Conservation (phyloP, 2,113 vertebrate genomes). For the Chitala chitala region DNA sequence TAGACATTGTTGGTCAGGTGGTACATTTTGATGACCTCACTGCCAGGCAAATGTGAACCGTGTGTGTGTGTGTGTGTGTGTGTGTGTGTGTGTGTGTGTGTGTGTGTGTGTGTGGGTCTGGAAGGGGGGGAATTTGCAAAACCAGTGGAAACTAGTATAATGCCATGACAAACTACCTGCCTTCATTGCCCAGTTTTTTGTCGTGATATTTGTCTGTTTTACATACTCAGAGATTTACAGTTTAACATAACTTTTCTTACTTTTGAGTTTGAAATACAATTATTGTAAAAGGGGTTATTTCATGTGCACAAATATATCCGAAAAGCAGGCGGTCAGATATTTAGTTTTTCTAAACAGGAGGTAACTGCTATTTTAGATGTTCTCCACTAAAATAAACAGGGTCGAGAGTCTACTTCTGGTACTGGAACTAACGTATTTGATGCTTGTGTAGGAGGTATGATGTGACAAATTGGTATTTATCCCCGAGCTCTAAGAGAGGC, state of each 20-base stretch:
- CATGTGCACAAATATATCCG: background rate
- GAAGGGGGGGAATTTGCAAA: too few relatives aligned
- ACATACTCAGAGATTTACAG: too few relatives aligned
- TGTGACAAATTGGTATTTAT: conserved; percentile 8
- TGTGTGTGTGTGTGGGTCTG: background rate
- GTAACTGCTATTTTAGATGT: background rate
- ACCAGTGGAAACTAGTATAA: too few relatives aligned
- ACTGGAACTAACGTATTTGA: conserved; percentile 6
- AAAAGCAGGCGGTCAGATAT: background rate
- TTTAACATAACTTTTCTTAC: too few relatives aligned
- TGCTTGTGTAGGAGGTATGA: conserved; percentile 9
- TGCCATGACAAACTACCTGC: background rate
- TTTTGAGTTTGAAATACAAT: background rate
- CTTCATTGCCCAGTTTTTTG: background rate
- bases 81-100: background rate
- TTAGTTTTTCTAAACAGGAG: background rate
- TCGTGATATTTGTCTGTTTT: background rate
- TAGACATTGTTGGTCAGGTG: background rate
- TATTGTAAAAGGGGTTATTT: background rate
- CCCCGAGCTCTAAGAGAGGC: background rate
- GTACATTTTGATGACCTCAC: background rate
- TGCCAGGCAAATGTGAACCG: background rate
- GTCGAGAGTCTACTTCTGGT: conserved; percentile 6
- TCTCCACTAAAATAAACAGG: conserved; percentile 8
- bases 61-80: background rate